A percentile compares a stretch with the other conserved stretches of the same genome.
phyloP scores from a whole-genome alignment of 2,113 vertebrate genomes.

The Barbus barbus region DNA sequence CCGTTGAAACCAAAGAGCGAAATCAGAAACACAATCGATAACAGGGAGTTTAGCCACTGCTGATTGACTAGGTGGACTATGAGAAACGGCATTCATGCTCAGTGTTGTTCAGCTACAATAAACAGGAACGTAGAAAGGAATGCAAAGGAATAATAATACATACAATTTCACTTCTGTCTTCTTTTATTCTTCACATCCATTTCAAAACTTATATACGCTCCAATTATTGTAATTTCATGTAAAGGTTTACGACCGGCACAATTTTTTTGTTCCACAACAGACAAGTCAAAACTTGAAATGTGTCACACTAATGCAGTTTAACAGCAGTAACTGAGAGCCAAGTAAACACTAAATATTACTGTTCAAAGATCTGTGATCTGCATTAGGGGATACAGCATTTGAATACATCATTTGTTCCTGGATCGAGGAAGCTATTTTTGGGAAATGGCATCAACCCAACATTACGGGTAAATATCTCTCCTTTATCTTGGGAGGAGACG shows the following conservation, averaged over 20 bases:
- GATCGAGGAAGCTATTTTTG: slow-evolving; percentile 25
- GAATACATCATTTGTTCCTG: slow-evolving; percentile 16
- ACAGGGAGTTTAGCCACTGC: not conserved
- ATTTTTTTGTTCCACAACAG: not conserved
- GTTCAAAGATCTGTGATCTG: slow-evolving; percentile 30
- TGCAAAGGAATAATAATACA: too few species aligned
- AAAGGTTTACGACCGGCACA: not conserved
- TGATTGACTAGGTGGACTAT: not conserved
- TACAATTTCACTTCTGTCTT: too few species aligned
- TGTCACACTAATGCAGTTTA: slow-evolving; percentile 4
- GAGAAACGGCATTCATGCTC: not conserved
- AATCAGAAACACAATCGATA: not conserved
- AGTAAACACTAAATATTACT: slow-evolving; percentile 30
- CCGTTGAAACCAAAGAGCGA: not conserved
- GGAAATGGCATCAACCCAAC: not conserved
- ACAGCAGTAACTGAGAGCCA: not conserved
- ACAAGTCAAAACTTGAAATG: not conserved
- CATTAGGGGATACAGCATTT: too few species aligned
- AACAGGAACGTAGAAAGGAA: not conserved
- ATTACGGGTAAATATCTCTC: slow-evolving; percentile 12
- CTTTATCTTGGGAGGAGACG: slow-evolving; percentile 33
- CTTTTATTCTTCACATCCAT: too few species aligned
- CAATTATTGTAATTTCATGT: not conserved
- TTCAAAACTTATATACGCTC: not conserved
- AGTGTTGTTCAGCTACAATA: not conserved